Percentiles rank a stretch among this genome's conserved stretches.
These are phyloP conservation scores for Acronicta leporina DNA, from an alignment of 2,888 invertebrate species.

Conservation along the genomic window DNA sequence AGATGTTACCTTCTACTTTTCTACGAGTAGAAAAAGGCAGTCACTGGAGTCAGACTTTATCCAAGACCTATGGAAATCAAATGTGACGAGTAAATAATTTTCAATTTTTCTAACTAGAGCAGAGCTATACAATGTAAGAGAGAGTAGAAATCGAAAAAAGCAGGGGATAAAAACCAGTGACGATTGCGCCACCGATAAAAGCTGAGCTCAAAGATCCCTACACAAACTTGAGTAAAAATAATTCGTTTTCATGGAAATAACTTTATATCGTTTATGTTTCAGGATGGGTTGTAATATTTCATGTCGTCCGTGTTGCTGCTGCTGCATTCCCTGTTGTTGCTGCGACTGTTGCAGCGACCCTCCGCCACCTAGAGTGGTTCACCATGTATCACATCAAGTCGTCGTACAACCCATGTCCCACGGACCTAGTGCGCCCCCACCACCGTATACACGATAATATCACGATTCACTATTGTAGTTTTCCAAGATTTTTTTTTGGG, in stretches of 20 bases:
- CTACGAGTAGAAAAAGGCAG: too few relatives aligned
- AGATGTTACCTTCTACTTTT: too few relatives aligned
- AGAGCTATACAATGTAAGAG: too few relatives aligned
- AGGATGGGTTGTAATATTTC: constrained; percentile 83
- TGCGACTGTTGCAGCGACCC: constrained; percentile 78
- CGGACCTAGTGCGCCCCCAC: constrained; percentile 16
- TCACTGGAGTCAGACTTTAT: too few relatives aligned
- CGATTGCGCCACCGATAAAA: too few relatives aligned
- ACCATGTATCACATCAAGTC: constrained; percentile 62
- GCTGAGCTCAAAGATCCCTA: too few relatives aligned
- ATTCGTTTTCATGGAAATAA: neutral
- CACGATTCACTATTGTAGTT: neutral
- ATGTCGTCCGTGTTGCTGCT: constrained; percentile 82
- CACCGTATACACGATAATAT: constrained; percentile 44
- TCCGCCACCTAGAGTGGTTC: constrained; percentile 63
- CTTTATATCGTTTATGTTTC: constrained; percentile 23
- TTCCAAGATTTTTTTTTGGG: neutral
- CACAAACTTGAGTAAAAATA: too few relatives aligned
- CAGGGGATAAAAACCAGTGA: too few relatives aligned
- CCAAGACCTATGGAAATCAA: too few relatives aligned
- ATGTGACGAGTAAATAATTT: too few relatives aligned
- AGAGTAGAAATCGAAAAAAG: too few relatives aligned
- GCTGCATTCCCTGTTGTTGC: constrained; percentile 81
- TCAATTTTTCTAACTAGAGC: too few relatives aligned
- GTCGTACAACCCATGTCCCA: constrained; percentile 37